Base-by-base conservation (phyloP, 2,797 vertebrate species). In the Lycodopsis pacificus region DNA sequence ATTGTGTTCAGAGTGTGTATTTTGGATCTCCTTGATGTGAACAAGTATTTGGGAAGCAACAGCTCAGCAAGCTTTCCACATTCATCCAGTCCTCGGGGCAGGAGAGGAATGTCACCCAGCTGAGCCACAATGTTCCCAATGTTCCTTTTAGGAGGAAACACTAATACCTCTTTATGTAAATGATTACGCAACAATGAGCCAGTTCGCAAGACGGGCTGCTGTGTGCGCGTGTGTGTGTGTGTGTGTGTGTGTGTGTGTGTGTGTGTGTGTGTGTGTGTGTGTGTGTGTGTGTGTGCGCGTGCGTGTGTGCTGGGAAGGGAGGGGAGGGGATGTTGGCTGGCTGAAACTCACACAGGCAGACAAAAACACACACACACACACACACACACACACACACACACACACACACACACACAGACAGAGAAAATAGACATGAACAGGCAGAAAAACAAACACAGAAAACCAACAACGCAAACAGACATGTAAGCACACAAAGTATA, bases 91-190 rank as follows among this genome's bases (percentile, higher is more conserved):
- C 66, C 75, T 78, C 17, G 13, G 76, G 82, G 82, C 68, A 62
- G 57, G 58, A 73, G 58, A 88, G 84, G 73, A 86, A 84, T 82
- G 87, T 81, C 88, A 86, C 77, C 84, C 73, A 81, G 65, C 73
- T 68, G 80, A 71, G 76, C 73, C 75, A 71, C 86, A 86, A 78
- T 82, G 87, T 84, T 88, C 86, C 67, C 86, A 86, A 78, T 82
- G 87, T 82, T 87, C 86, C 67, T 70, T 80, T 81, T 56, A 72
- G 65, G 46, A 82, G 82, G 88, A 88, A 89, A 88, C 84, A 87
- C 87, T 84, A 88, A 91, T 90, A 89, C 82, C 76, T 85, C 89
- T 90, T 91, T 89, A 90, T 89, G 89, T 86, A 90, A 93, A 91
- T 80, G 75, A 87, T 93, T 91, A 89, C 83, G 90, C 87, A 92